Conservation (phyloP, 2,797 vertebrate genomes). For the Pangasius larnaudii region DNA sequence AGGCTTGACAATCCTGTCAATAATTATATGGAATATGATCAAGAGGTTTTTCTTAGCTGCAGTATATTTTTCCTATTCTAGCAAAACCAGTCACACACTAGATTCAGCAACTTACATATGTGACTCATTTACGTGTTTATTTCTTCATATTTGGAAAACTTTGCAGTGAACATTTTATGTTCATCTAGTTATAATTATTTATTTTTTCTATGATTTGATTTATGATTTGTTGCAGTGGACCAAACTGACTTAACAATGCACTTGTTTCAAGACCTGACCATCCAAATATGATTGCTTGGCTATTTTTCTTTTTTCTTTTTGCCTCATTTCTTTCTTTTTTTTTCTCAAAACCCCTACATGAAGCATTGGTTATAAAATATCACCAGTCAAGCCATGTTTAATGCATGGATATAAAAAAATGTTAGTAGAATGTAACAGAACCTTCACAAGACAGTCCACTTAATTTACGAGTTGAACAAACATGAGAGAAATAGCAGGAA, state of each 20-base stretch:
- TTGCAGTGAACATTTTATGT: not conserved
- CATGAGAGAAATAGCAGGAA: conserved; percentile 21
- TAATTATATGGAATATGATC: not conserved
- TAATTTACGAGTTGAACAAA: conserved; percentile 40
- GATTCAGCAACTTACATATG: not conserved
- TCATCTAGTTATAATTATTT: not conserved
- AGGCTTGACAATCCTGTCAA: not conserved
- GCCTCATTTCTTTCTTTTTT: not conserved
- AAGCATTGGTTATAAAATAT: conserved; percentile 2
- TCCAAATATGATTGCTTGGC: no score
- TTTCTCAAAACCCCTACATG: not conserved
- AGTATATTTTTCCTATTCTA: not conserved
- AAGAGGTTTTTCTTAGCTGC: not conserved
- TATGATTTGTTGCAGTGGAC: not conserved
- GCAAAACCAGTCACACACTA: not conserved
- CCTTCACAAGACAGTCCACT: conserved; percentile 18
- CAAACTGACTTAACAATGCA: not conserved
- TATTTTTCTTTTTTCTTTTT: not conserved
- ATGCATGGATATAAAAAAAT: conserved; percentile 35
- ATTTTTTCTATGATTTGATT: not conserved
- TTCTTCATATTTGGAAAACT: not conserved
- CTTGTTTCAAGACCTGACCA: not conserved
- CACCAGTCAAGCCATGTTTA: conserved; percentile 2
- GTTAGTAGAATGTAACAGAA: conserved; percentile 19
- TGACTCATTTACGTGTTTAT: not conserved